Percentiles rank a stretch among this genome's conserved stretches.
Conservation (phyloP, 2,113 vertebrate species). For the Campylomormyrus numenius region DNA sequence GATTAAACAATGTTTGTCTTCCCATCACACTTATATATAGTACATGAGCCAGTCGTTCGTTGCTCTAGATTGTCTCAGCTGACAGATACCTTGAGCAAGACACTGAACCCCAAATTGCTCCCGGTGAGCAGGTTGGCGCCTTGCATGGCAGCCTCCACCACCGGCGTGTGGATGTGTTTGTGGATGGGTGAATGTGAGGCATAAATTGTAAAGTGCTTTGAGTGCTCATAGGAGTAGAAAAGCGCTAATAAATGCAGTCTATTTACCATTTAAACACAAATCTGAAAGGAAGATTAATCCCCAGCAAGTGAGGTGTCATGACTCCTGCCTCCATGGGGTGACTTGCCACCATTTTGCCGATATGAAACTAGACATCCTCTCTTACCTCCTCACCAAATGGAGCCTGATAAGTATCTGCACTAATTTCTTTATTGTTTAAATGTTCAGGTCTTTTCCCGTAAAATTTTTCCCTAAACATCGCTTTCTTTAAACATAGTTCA, state of each 20-base stretch:
- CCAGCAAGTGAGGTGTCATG: neutral
- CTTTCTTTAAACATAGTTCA: neutral
- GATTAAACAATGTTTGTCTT: neutral
- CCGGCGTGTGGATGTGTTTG: no score
- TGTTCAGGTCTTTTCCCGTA: neutral
- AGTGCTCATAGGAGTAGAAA: no score
- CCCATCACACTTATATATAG: neutral
- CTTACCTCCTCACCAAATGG: neutral
- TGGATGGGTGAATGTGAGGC: no score
- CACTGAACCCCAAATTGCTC: no score
- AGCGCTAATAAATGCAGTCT: no score
- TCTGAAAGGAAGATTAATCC: neutral
- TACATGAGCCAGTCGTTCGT: neutral
- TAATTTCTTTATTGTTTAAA: neutral
- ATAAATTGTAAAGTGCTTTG: no score
- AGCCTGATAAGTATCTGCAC: neutral
- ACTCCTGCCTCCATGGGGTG: neutral
- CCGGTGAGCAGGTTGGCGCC: no score
- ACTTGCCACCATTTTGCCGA: neutral
- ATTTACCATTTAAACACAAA: neutral
- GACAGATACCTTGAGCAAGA: neutral
- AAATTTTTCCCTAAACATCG: neutral
- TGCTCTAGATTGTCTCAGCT: neutral
- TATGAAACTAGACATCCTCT: neutral
- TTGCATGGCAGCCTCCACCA: no score